These are phyloP conservation scores for Hylia prasina DNA, from an alignment of 2,113 vertebrate genomes.

Conservation along the genomic window DNA sequence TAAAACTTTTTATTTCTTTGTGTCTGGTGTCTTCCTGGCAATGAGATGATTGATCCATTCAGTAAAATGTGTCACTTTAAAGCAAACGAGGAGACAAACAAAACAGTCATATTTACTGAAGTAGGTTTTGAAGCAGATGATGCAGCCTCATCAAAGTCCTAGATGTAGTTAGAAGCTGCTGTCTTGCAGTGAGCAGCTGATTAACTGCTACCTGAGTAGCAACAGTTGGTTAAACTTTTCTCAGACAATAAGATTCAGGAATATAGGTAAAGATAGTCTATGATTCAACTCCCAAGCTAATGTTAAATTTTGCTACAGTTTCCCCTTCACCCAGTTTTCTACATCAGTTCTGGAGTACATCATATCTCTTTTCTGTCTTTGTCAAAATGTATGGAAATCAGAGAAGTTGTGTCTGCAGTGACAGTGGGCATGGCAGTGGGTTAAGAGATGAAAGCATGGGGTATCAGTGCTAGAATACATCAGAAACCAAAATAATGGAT, in stretches of 20 bases:
- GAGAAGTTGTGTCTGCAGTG: neutral
- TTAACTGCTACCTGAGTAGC: neutral
- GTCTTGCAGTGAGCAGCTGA: neutral
- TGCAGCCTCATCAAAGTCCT: neutral
- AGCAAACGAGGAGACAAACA: neutral
- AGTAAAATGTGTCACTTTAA: neutral
- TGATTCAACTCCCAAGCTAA: neutral
- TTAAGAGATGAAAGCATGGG: neutral
- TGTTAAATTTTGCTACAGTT: neutral
- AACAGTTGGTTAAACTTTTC: neutral
- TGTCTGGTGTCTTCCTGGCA: neutral
- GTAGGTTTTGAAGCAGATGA: neutral
- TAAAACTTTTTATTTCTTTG: neutral
- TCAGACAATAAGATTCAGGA: neutral
- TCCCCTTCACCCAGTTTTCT: neutral
- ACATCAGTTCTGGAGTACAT: neutral
- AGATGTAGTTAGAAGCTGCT: neutral
- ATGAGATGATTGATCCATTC: neutral
- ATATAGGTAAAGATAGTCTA: neutral
- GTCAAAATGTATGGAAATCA: fast-evolving
- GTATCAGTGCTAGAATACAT: neutral
- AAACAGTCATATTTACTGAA: neutral
- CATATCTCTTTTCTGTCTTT: neutral
- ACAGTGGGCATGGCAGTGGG: neutral
- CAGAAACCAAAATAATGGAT: neutral